Evolutionary conservation across 2,888 invertebrate species (phyloP), one percentile per base, ranked within the genome.

Genomic region (Metallyticus violacea): DNA sequence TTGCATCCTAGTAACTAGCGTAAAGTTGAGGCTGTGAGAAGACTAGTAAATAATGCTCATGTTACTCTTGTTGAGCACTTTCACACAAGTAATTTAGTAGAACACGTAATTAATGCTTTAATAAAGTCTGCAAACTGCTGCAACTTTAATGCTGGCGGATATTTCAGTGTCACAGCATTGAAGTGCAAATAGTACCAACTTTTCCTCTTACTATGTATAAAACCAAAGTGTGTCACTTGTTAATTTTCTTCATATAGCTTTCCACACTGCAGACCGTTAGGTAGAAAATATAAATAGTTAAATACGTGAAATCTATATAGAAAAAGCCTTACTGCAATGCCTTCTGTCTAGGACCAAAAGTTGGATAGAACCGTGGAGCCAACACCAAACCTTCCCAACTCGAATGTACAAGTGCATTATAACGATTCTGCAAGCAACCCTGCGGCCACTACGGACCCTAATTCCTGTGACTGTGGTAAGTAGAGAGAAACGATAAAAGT

Each of bases 401-500:
- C 83, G 0, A 83, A 77, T n/a, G 83, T 83, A 28, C 83, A 83
- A 7, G 25, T 77, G 9, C 83, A 83, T 28, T 83, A 83, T 26
- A 83, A 83, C 26, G 83, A 83, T 9, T 77, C 83, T 62, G 40
- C 40, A 62, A 62, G 4, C 76, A 82, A 27, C 30, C 62, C 82
- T 22, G 26, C 28, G 25, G 26, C 28, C 6, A 82, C 30, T 26
- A 76, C 76, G 7, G 83, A 77, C 7, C 3, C 7, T 22, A 77
- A 28, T 29, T 77, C 83, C 27, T 83, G 83, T 29, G 77, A 62
- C 1, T 83, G 83, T 27, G 83, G 83, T 83, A 83, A 77, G 83
- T 77, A 62, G n/a, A n/a, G n/a, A n/a, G n/a, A n/a, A n/a, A n/a
- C n/a, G n/a, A n/a, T n/a, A n/a, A n/a, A n/a, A n/a, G n/a, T n/a